A percentile compares a stretch with the other conserved stretches of the same genome.
Conservation (phyloP, 2,888 invertebrate species). For the Protophormia terraenovae region DNA sequence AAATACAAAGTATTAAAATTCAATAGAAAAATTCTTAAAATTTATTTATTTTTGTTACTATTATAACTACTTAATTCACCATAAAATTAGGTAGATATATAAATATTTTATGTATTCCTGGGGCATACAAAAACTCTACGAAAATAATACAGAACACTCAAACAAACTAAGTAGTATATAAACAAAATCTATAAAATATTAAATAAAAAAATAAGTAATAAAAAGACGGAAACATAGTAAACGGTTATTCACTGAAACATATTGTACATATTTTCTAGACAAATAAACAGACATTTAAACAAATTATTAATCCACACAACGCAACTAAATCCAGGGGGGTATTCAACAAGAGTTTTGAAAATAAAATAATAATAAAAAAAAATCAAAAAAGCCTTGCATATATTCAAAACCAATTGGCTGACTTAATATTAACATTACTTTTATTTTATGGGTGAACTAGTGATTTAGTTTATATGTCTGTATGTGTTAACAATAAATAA, state of each 20-base stretch:
- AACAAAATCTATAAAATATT: not conserved
- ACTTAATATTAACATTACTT: not conserved
- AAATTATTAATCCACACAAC: conserved; percentile 13
- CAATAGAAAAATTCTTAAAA: conserved; percentile 11
- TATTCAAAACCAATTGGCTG: conserved; percentile 5
- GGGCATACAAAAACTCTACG: conserved; percentile 15
- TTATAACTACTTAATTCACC: not conserved
- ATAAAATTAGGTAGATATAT: not conserved
- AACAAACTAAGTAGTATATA: not conserved
- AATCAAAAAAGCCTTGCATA: conserved; percentile 15
- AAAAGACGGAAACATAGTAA: conserved; percentile 33
- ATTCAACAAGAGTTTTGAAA: conserved; percentile 1
- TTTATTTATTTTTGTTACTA: not conserved
- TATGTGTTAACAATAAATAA: conserved; percentile 7
- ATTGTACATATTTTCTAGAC: not conserved
- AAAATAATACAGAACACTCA: conserved; percentile 34
- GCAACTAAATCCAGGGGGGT: not conserved
- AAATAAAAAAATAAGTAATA: not conserved
- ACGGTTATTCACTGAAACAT: conserved; percentile 32
- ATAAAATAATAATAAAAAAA: not conserved
- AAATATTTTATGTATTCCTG: conserved; percentile 44
- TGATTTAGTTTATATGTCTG: not conserved
- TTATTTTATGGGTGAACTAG: conserved; percentile 26
- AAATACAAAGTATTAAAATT: not conserved
- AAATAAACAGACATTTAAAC: not conserved